Evolutionary conservation across 2,113 vertebrate genomes (phyloP).

Genomic region (Noctilio leporinus): DNA sequence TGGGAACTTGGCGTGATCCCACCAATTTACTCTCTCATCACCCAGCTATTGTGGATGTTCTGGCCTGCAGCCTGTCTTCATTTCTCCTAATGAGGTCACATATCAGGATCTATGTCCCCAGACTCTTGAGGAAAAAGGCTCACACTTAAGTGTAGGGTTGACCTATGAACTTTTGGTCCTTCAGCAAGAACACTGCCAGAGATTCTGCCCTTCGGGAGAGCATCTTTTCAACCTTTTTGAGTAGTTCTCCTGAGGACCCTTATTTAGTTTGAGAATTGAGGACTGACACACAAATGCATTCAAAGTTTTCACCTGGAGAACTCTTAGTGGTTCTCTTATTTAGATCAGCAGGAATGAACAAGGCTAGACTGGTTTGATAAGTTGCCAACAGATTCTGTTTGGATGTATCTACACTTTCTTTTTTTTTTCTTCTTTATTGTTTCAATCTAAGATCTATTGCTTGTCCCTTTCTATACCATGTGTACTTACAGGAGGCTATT

Average conservation of each 20-base stretch:
- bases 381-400: neutral
- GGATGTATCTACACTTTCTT: neutral
- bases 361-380: neutral
- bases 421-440: neutral
- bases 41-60: neutral
- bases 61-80: neutral
- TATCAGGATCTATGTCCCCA: neutral
- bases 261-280: neutral
- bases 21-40: neutral
- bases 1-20: neutral
- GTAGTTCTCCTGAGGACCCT: neutral
- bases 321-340: neutral
- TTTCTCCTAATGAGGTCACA: neutral
- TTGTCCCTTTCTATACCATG: neutral
- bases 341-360: neutral
- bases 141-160: neutral
- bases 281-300: neutral
- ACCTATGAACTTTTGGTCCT: neutral
- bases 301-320: neutral
- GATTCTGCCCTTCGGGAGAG: neutral
- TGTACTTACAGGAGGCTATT: neutral
- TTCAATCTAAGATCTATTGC: neutral
- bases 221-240: neutral
- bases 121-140: neutral
- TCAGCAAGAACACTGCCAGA: neutral